Evolutionary conservation across 1,140 invertebrate genomes (phyloP).

Genomic region (Eriosoma lanigerum): DNA sequence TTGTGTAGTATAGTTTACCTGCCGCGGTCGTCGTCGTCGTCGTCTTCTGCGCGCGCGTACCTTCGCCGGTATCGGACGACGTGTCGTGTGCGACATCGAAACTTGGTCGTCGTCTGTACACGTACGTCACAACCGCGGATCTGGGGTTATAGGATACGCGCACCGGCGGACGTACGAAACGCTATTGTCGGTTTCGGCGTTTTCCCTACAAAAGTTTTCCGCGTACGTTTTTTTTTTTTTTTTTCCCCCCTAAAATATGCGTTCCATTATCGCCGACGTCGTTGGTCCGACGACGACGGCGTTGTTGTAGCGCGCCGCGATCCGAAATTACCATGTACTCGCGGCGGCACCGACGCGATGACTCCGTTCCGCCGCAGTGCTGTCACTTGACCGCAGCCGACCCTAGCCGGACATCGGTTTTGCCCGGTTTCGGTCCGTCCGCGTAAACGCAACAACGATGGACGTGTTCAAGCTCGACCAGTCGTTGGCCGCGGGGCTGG

Average conservation of each 20-base stretch:
- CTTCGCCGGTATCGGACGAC: constrained; percentile 31
- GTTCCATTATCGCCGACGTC: no score
- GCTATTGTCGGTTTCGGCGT: neutral
- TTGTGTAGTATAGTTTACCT: constrained; percentile 43
- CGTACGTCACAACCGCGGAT: neutral
- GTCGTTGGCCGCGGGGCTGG: constrained; percentile 64
- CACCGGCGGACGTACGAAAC: neutral
- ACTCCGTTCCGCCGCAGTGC: neutral
- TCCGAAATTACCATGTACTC: no score
- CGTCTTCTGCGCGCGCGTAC: constrained; percentile 43
- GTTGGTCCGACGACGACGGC: constrained; percentile 14
- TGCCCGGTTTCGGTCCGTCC: neutral
- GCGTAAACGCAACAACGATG: constrained; percentile 56
- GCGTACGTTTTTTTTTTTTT: neutral
- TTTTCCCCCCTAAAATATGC: neutral
- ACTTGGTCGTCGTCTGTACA: neutral
- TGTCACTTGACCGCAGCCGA: constrained; percentile 8
- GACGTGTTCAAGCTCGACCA: constrained; percentile 69
- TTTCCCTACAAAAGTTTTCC: neutral
- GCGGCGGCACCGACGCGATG: neutral
- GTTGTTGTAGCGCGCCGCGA: neutral
- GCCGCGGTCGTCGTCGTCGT: constrained; percentile 40
- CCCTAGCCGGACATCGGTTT: neutral
- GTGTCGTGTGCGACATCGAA: constrained; percentile 13
- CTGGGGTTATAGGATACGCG: no score